Evolutionary conservation across 1,140 invertebrate species (phyloP).

Genomic region (Apolygus lucorum): DNA sequence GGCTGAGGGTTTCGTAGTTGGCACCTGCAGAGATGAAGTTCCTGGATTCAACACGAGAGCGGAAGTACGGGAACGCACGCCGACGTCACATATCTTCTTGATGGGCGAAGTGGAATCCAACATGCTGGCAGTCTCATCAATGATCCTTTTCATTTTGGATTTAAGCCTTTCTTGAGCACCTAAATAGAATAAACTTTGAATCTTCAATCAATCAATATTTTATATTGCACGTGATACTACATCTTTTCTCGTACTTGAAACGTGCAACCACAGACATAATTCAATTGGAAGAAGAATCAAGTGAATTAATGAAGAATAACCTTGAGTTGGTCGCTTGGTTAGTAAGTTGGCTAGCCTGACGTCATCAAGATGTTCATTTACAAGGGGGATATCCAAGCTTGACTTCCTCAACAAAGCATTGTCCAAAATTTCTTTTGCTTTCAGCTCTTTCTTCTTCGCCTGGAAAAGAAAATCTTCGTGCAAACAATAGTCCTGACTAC

Average conservation of each 20-base stretch:
- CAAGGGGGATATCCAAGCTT: conserved; percentile 64
- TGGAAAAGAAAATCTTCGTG: no score
- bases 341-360: conserved; percentile 66
- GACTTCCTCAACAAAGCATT: conserved; percentile 63
- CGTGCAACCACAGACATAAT: no score
- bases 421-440: conserved; percentile 57
- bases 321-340: neutral
- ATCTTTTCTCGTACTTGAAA: no score
- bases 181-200: no score
- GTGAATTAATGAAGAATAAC: neutral
- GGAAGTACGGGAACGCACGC: neutral
- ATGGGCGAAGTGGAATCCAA: neutral
- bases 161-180: neutral
- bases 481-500: no score
- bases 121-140: neutral
- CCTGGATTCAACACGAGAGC: neutral
- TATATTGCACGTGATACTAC: no score
- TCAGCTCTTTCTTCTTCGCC: conserved; percentile 65
- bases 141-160: neutral
- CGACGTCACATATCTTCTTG: neutral
- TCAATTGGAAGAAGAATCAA: neutral
- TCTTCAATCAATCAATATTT: no score
- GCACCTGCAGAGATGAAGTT: neutral
- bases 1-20: neutral
- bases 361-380: conserved; percentile 73